phyloP scores from a whole-genome alignment of 23 tunicate species.

The Diplosoma virens region DNA sequence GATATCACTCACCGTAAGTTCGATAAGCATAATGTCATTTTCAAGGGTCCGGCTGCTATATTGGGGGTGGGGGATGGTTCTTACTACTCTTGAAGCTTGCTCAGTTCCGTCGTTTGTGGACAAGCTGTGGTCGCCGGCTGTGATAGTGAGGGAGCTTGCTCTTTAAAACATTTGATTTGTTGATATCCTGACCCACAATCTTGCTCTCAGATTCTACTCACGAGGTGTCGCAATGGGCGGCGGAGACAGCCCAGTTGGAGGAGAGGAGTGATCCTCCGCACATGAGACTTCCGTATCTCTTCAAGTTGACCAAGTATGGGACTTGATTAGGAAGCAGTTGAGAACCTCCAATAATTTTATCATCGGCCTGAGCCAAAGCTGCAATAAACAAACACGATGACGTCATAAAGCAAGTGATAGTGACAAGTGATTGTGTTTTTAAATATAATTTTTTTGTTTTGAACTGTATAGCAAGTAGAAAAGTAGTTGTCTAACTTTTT shows the following conservation, averaged over 20 bases:
- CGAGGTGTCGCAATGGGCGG: constrained; percentile 78
- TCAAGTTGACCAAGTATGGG: constrained; percentile 54
- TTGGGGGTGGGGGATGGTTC: constrained; percentile 62
- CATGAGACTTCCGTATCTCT: constrained; percentile 52
- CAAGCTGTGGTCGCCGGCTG: constrained; percentile 59
- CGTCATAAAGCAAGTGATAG: no score
- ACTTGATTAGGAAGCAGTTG: constrained; percentile 22
- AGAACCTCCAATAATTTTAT: constrained; percentile 66
- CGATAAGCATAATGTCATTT: constrained; percentile 75
- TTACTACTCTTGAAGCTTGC: constrained; percentile 47
- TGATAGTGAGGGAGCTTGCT: constrained; percentile 29
- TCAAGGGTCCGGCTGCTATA: constrained; percentile 53
- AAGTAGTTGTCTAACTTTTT: no score
- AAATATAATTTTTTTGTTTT: no score
- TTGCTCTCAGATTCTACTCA: no score
- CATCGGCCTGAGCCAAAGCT: constrained; percentile 40
- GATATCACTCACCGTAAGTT: constrained; percentile 32
- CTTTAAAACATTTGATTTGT: no score
- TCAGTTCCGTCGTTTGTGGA: constrained; percentile 56
- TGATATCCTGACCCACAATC: no score
- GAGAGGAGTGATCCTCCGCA: constrained; percentile 76
- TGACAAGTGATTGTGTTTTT: no score
- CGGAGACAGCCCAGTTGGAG: constrained; percentile 48
- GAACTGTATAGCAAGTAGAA: no score
- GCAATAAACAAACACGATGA: constrained; percentile 4